Conservation (phyloP, 1,140 invertebrate genomes). For the Brachystomella parvula region DNA sequence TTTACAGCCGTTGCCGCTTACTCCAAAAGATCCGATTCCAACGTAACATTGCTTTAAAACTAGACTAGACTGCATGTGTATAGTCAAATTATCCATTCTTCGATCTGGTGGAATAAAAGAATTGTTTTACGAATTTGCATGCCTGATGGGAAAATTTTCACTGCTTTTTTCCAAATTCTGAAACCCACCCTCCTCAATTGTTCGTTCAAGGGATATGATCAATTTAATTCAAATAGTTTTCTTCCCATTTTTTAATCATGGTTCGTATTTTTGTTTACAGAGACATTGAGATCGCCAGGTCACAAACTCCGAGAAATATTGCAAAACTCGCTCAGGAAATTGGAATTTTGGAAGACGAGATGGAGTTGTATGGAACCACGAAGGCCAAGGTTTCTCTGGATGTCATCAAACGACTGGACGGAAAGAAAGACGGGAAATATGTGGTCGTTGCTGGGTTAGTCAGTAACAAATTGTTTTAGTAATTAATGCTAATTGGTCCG, state of each 20-base stretch:
- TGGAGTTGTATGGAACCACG: conserved; percentile 82
- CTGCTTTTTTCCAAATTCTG: too few species aligned
- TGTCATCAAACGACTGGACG: conserved; percentile 64
- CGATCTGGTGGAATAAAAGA: too few species aligned
- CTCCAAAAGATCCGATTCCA: conserved; percentile 58
- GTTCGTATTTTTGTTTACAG: conserved; percentile 42
- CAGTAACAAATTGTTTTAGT: conserved; percentile 10
- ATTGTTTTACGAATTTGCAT: too few species aligned
- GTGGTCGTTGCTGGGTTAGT: conserved; percentile 86
- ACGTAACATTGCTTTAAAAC: conserved; percentile 48
- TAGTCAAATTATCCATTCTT: too few species aligned
- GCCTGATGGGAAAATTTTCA: too few species aligned
- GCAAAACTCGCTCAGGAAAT: conserved; percentile 69
- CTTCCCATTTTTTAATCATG: too few species aligned
- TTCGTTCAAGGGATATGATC: too few species aligned
- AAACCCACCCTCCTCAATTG: too few species aligned
- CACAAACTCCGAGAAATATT: conserved; percentile 82
- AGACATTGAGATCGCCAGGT: conserved; percentile 81
- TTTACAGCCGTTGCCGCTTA: conserved; percentile 53
- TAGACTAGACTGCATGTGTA: too few species aligned
- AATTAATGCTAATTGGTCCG: too few species aligned
- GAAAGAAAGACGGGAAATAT: conserved; percentile 74
- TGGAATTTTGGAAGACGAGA: conserved; percentile 68
- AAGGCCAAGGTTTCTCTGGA: conserved; percentile 91
- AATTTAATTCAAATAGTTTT: neutral